Evolutionary conservation across 53 echinoderm and acorn worm species (phyloP).

Genomic region (Echinarachnius parma): DNA sequence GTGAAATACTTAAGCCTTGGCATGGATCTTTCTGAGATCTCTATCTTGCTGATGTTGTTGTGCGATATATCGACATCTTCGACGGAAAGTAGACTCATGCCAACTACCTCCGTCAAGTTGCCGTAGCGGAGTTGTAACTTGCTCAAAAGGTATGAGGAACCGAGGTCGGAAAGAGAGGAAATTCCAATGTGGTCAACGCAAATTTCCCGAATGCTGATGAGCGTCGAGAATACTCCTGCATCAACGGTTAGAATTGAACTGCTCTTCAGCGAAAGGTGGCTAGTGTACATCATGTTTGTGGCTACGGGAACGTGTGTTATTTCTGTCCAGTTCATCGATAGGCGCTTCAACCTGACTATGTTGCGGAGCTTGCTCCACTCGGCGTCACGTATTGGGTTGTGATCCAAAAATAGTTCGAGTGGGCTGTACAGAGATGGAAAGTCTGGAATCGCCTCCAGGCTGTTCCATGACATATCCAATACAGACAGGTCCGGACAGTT

Average conservation of each 20-base stretch:
- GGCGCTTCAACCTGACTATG: neutral
- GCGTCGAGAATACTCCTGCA: neutral
- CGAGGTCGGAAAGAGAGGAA: neutral
- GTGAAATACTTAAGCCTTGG: neutral
- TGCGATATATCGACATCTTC: slow-evolving; percentile 4
- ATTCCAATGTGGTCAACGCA: neutral
- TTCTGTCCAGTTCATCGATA: slow-evolving; percentile 1
- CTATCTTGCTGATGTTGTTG: neutral
- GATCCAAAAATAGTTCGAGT: slow-evolving; percentile 4
- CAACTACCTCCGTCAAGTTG: neutral
- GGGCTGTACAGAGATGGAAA: neutral
- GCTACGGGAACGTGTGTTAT: neutral
- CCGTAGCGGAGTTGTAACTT: slow-evolving; percentile 8
- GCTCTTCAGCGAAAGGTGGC: neutral
- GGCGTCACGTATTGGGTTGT: slow-evolving; percentile 4
- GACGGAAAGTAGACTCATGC: neutral
- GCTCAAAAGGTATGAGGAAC: neutral
- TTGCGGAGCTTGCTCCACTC: slow-evolving; percentile 6
- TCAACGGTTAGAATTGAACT: neutral
- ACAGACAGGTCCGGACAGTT: neutral
- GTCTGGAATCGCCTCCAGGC: neutral
- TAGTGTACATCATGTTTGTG: neutral
- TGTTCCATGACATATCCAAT: slow-evolving; percentile 10
- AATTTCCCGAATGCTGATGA: neutral
- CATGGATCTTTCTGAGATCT: slow-evolving; percentile 1